phyloP scores from a whole-genome alignment of 2,888 invertebrate genomes.

The Campoplex nolae region DNA sequence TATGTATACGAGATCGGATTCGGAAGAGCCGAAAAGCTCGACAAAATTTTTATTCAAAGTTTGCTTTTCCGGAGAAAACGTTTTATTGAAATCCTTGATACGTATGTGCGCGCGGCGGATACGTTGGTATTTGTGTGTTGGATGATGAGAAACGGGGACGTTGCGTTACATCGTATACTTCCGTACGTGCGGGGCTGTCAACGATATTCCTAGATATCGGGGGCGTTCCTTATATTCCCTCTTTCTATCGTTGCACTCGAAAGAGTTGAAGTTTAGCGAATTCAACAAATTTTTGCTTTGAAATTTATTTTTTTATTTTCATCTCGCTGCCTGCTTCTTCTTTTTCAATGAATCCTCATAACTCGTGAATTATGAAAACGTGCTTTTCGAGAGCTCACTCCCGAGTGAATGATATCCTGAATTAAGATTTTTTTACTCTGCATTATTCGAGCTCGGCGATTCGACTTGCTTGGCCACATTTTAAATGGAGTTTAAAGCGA shows the following conservation, averaged over 20 bases:
- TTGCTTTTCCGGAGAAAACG: conserved; percentile 33
- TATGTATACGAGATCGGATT: conserved; percentile 42
- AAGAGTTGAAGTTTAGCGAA: conserved; percentile 22
- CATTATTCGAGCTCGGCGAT: neutral
- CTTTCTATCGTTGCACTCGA: conserved; percentile 4
- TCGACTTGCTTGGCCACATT: neutral
- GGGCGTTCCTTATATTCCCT: conserved; percentile 12
- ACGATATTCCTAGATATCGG: conserved; percentile 42
- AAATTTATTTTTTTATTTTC: conserved; percentile 1
- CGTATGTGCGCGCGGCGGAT: neutral
- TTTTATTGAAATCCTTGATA: conserved; percentile 45
- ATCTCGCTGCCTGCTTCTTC: neutral
- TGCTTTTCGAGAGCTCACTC: neutral
- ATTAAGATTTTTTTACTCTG: conserved; percentile 3
- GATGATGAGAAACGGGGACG: conserved; percentile 5
- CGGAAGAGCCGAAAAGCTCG: conserved; percentile 40
- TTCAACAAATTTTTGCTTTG: conserved; percentile 10
- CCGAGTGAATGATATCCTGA: neutral
- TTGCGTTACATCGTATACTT: conserved; percentile 19
- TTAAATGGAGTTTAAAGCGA: neutral
- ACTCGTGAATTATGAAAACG: conserved; percentile 17
- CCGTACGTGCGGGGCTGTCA: conserved; percentile 18
- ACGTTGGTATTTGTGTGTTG: neutral
- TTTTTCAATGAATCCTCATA: neutral
- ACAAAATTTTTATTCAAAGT: conserved; percentile 60